Evolutionary conservation across 2,797 vertebrate species (phyloP).

Genomic region (Sebastes hopkinsi): DNA sequence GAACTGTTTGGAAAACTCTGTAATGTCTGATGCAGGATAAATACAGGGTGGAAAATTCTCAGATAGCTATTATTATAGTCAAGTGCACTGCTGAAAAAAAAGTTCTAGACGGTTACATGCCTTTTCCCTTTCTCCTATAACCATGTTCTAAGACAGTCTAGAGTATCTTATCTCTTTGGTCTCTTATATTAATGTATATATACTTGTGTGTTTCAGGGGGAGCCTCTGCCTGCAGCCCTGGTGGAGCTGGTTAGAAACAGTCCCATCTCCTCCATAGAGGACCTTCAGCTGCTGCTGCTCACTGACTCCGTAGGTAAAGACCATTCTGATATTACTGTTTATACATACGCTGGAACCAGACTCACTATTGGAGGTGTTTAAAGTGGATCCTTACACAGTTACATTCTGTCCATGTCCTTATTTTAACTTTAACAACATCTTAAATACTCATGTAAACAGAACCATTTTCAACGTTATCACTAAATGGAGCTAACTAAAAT

Average conservation of each 20-base stretch:
- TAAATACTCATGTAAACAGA: neutral
- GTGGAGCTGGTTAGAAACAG: constrained; percentile 93
- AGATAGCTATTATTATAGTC: constrained; percentile 6
- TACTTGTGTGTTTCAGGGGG: constrained; percentile 82
- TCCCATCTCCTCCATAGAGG: constrained; percentile 90
- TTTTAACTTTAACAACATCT: neutral
- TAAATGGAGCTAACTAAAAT: neutral
- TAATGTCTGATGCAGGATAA: constrained; percentile 4
- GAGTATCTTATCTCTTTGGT: neutral
- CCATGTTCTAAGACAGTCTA: neutral
- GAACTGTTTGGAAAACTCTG: constrained; percentile 5
- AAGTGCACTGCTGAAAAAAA: neutral
- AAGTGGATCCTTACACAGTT: neutral
- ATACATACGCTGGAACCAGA: neutral
- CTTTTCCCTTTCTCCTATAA: neutral
- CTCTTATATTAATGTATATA: neutral
- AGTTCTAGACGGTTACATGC: neutral
- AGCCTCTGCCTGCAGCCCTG: constrained; percentile 93
- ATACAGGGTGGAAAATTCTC: neutral
- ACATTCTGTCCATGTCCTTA: neutral
- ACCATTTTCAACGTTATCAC: neutral
- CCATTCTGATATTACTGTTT: constrained; percentile 5
- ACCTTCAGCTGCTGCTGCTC: constrained; percentile 91
- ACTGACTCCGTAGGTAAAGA: constrained; percentile 97
- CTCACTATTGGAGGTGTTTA: neutral